Percentiles rank a stretch among this genome's conserved stretches.
These are phyloP conservation scores for Prietella phreatophila DNA, from an alignment of 2,113 vertebrate genomes.

Conservation along the genomic window DNA sequence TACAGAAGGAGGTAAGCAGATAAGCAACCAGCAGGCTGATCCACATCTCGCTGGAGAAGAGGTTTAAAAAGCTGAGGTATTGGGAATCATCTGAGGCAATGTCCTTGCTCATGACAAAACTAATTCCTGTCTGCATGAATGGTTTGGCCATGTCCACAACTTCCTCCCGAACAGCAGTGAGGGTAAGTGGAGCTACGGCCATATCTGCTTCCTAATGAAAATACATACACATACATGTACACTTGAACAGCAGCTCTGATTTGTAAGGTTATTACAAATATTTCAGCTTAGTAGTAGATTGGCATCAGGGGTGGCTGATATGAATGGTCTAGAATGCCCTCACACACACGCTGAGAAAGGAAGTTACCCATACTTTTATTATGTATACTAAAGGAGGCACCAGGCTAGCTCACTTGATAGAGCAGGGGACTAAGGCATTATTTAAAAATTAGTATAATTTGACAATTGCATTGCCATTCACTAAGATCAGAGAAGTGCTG, in stretches of 20 bases:
- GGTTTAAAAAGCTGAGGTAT: conserved; percentile 77
- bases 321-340: not conserved
- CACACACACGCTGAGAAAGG: not conserved
- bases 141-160: conserved; percentile 82
- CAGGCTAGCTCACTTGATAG: too few species aligned
- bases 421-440: too few species aligned
- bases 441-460: not conserved
- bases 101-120: conserved; percentile 80
- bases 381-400: too few species aligned
- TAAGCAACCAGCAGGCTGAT: conserved; percentile 79
- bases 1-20: conserved; percentile 78
- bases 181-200: conserved; percentile 80
- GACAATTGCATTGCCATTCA: not conserved
- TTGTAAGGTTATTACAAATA: not conserved
- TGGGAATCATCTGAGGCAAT: conserved; percentile 58
- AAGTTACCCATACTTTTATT: not conserved
- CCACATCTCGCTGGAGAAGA: conserved; percentile 85
- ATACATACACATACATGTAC: conserved; percentile 6
- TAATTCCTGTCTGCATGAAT: conserved; percentile 82
- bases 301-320: not conserved
- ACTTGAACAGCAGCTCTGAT: not conserved
- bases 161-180: conserved; percentile 73
- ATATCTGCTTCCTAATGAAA: conserved; percentile 81
- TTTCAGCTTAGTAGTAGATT: not conserved
- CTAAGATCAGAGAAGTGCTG: not conserved